phyloP scores from a whole-genome alignment of 2,797 vertebrate genomes.

The Chromobotia macracanthus region DNA sequence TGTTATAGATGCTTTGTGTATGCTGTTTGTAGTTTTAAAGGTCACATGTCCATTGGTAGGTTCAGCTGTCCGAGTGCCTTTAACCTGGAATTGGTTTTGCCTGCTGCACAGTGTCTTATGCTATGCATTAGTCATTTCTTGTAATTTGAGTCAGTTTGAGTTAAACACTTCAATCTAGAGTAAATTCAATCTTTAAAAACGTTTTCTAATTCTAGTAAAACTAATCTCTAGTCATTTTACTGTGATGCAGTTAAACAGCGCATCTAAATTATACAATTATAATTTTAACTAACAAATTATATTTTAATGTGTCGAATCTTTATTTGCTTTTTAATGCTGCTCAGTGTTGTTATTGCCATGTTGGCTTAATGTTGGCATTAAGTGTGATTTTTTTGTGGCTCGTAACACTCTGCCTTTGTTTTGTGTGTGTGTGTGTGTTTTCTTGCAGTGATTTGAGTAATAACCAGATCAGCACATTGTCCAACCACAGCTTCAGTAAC shows the following conservation, averaged over 20 bases:
- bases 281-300: background rate
- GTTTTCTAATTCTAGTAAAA: background rate
- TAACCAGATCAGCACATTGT: constrained; percentile 99
- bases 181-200: background rate
- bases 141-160: background rate
- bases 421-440: constrained; percentile 58
- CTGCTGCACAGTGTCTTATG: background rate
- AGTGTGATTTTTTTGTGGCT: constrained; percentile 30
- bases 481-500: constrained; percentile 99
- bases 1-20: constrained; percentile 24
- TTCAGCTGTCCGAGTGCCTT: constrained; percentile 6
- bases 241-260: background rate
- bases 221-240: background rate
- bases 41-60: background rate
- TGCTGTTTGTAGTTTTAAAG: constrained; percentile 19
- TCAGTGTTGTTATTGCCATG: constrained; percentile 15
- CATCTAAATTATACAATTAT: background rate
- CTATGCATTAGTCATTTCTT: background rate
- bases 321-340: constrained; percentile 13
- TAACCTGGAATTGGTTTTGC: background rate
- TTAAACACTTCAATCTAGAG: background rate
- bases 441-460: constrained; percentile 98
- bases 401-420: constrained; percentile 39
- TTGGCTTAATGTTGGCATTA: constrained; percentile 28
- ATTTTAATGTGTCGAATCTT: background rate